These are phyloP conservation scores for Drosophila lacicola DNA, from an alignment of 2,888 invertebrate species.

Conservation along the genomic window DNA sequence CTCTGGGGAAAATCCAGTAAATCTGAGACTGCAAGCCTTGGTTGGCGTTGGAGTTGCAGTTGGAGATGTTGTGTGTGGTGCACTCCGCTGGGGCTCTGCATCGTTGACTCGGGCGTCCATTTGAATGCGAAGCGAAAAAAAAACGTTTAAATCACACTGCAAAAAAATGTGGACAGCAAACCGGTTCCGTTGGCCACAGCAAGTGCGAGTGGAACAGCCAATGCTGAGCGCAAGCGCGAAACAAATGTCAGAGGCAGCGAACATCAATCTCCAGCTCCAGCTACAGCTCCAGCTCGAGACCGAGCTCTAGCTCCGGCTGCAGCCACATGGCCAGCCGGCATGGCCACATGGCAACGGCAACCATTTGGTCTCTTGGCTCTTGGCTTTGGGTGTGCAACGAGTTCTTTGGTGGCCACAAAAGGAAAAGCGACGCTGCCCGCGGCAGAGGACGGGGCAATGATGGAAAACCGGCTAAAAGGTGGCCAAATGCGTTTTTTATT, in stretches of 20 bases:
- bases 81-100: constrained; percentile 16
- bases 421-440: constrained; percentile 63
- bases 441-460: constrained; percentile 45
- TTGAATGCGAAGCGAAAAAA: constrained; percentile 46
- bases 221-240: constrained; percentile 69
- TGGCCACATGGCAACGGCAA: constrained; percentile 53
- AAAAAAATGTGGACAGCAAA: constrained; percentile 63
- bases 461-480: constrained; percentile 77
- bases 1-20: constrained; percentile 68
- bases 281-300: constrained; percentile 3
- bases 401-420: constrained; percentile 80
- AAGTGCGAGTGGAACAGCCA: constrained; percentile 59
- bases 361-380: constrained; percentile 50
- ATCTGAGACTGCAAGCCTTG: constrained; percentile 23
- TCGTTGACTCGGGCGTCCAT: constrained; percentile 48
- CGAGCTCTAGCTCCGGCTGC: constrained; percentile 20
- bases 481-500: constrained; percentile 68
- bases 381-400: constrained; percentile 67
- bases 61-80: constrained; percentile 26
- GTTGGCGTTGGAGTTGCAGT: constrained; percentile 6
- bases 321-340: constrained; percentile 29
- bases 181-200: constrained; percentile 48
- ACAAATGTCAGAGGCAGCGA: constrained; percentile 80
- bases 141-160: constrained; percentile 74
- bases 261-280: constrained; percentile 74